phyloP scores from a whole-genome alignment of 2,888 invertebrate species.

The Erebia aethiops region DNA sequence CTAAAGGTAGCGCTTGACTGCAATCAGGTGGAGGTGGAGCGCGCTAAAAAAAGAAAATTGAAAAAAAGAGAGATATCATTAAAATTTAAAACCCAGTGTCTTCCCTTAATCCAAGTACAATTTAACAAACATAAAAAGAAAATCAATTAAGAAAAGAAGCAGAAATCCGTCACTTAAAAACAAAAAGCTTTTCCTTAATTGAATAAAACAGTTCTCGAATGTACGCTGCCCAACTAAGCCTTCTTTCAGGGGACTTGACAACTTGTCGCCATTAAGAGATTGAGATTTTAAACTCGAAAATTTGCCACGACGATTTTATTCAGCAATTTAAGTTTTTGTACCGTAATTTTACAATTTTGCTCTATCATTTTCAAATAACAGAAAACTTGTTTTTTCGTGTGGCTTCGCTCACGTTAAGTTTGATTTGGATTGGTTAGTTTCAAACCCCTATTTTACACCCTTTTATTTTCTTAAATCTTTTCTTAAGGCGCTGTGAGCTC shows the following conservation, averaged over 20 bases:
- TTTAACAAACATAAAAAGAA: too few relatives aligned
- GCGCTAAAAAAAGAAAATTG: too few relatives aligned
- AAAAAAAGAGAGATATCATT: too few relatives aligned
- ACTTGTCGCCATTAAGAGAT: constrained; percentile 23
- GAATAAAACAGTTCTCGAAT: constrained; percentile 40
- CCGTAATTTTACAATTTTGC: background rate
- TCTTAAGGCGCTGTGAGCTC: too few relatives aligned
- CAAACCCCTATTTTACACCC: too few relatives aligned
- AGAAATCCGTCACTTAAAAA: constrained; percentile 11
- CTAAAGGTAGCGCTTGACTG: too few relatives aligned
- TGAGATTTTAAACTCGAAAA: constrained; percentile 11
- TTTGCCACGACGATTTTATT: constrained; percentile 3
- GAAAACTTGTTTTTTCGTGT: background rate
- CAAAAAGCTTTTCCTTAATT: constrained; percentile 81
- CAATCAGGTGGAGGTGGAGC: too few relatives aligned
- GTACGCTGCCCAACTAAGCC: constrained; percentile 24
- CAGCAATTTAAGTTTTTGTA: background rate
- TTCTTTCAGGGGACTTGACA: constrained; percentile 15
- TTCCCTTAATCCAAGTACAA: too few relatives aligned
- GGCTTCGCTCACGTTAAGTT: too few relatives aligned
- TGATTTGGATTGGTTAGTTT: too few relatives aligned
- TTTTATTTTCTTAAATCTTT: too few relatives aligned
- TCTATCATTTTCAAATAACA: background rate
- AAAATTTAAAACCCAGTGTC: too few relatives aligned
- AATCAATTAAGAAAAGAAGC: background rate